Evolutionary conservation across 2,113 vertebrate genomes (phyloP).

Genomic region (Vanacampus margaritifer): DNA sequence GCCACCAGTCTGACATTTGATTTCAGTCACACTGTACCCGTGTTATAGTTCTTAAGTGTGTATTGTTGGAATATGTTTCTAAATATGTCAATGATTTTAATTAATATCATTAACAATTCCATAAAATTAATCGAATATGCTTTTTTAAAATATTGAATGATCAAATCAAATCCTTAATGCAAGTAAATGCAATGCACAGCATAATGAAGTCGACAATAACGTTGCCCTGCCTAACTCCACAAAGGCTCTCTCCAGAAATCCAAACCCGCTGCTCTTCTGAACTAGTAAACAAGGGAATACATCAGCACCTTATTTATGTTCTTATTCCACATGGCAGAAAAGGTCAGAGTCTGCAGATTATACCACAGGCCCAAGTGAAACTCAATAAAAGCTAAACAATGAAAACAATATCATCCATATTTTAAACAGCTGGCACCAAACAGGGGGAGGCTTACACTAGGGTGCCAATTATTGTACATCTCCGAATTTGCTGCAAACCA

Average conservation of each 20-base stretch:
- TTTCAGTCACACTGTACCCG: neutral
- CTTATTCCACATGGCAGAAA: conserved; percentile 68
- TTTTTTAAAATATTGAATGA: neutral
- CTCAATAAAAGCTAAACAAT: conserved; percentile 71
- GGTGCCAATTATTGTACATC: conserved; percentile 77
- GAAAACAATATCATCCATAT: conserved; percentile 79
- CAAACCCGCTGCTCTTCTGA: conserved; percentile 57
- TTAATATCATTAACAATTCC: no score
- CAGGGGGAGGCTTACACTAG: conserved; percentile 65
- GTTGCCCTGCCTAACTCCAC: conserved; percentile 26
- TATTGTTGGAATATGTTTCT: neutral
- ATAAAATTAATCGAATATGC: no score
- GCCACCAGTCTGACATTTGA: neutral
- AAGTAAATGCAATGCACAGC: conserved; percentile 32
- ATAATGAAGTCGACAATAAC: conserved; percentile 38
- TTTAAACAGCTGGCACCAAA: conserved; percentile 74
- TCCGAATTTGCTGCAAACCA: conserved; percentile 58
- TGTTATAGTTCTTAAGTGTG: neutral
- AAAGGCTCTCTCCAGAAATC: conserved; percentile 47
- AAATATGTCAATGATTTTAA: no score
- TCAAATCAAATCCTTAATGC: conserved; percentile 16
- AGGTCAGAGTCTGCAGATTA: conserved; percentile 76
- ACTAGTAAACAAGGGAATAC: conserved; percentile 58
- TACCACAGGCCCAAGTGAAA: conserved; percentile 62
- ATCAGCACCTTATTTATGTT: conserved; percentile 73